Percentiles rank a stretch among this genome's conserved stretches.
These are phyloP conservation scores for Gobionotothen gibberifrons DNA, from an alignment of 2,797 vertebrate species.

Conservation along the genomic window DNA sequence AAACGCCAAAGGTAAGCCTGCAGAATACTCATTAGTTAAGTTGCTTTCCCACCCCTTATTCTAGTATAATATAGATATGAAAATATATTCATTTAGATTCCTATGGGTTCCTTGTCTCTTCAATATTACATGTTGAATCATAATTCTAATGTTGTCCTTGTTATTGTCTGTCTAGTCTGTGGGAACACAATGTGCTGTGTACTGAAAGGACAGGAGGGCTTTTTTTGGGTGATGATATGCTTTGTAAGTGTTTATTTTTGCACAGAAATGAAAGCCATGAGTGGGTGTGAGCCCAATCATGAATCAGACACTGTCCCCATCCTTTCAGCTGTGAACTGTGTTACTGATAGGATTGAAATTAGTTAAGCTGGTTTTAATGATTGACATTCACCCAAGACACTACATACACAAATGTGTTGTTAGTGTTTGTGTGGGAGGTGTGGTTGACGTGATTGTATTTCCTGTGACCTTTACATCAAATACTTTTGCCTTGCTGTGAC, in stretches of 20 bases:
- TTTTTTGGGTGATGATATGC: conserved; percentile 25
- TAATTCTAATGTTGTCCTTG: background rate
- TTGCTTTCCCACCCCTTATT: background rate
- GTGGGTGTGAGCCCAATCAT: conserved; percentile 41
- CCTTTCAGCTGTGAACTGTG: conserved; percentile 20
- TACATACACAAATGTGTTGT: background rate
- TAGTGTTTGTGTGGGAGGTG: conserved; percentile 3
- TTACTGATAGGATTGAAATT: conserved; percentile 3
- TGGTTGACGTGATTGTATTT: background rate
- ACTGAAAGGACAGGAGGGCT: conserved; percentile 5
- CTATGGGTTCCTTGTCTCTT: background rate
- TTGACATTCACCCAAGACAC: conserved; percentile 18
- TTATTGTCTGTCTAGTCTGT: conserved; percentile 16
- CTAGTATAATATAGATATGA: background rate
- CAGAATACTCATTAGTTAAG: background rate
- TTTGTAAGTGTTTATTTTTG: conserved; percentile 54
- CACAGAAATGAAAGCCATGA: conserved; percentile 35
- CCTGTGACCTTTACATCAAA: background rate
- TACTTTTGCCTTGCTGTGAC: background rate
- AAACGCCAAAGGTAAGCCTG: conserved; percentile 83
- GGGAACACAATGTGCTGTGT: conserved; percentile 18
- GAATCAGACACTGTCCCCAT: conserved; percentile 50
- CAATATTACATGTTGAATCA: background rate
- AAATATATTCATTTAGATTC: background rate
- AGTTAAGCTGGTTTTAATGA: conserved; percentile 39